phyloP scores from a whole-genome alignment of 30 jellyfish, hydroid and myxozoan genomes.

The Mastigias papua region DNA sequence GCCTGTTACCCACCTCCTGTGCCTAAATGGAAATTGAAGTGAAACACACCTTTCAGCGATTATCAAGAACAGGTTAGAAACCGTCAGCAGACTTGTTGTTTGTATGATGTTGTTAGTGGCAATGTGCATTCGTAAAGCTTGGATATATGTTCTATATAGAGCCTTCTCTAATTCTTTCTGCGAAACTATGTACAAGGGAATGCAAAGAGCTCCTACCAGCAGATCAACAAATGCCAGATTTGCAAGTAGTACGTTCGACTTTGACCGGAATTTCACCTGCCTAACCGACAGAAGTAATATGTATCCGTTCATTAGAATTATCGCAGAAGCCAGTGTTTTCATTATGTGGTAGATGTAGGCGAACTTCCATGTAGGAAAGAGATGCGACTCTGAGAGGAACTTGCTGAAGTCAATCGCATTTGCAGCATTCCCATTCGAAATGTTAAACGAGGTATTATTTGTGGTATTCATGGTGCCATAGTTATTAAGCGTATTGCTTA shows the following conservation, averaged over 20 bases:
- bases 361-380: slow-evolving; percentile 28
- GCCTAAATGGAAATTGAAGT: background rate
- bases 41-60: background rate
- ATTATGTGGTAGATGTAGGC: slow-evolving; percentile 9
- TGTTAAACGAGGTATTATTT: background rate
- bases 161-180: slow-evolving; percentile 1
- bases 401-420: background rate
- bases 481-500: background rate
- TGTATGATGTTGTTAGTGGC: background rate
- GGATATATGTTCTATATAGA: background rate
- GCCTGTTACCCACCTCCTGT: background rate
- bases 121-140: background rate
- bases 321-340: background rate
- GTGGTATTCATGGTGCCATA: background rate
- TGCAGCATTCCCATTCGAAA: background rate
- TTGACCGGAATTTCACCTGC: background rate
- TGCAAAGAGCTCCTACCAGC: slow-evolving; percentile 3
- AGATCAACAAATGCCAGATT: slow-evolving; percentile 6
- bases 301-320: background rate
- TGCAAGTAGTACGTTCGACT: background rate
- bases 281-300: background rate
- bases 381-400: background rate
- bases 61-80: background rate
- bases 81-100: slow-evolving; percentile 7
- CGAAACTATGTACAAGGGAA: slow-evolving; percentile 17